Conservation (phyloP, 1,140 invertebrate species). For the Drosophila carrolli region DNA sequence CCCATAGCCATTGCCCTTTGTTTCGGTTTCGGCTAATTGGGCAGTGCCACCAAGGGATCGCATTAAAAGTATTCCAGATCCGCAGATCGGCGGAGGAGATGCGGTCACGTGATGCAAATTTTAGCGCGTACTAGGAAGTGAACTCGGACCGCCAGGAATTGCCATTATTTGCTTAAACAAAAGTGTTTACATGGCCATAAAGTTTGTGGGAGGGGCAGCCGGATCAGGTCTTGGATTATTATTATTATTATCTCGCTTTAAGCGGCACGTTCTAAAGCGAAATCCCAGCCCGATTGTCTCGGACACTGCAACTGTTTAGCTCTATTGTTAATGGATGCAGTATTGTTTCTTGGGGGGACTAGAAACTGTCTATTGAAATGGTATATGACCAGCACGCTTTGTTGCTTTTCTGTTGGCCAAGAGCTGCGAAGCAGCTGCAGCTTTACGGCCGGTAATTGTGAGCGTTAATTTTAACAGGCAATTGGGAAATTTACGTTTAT, state of each 20-base stretch:
- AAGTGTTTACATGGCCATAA: constrained; percentile 55
- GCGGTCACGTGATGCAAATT: constrained; percentile 29
- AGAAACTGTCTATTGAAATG: constrained; percentile 51
- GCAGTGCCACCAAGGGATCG: constrained; percentile 15
- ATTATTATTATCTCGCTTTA: constrained; percentile 20
- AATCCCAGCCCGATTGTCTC: constrained; percentile 61
- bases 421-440: constrained; percentile 49
- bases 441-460: constrained; percentile 36
- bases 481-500: constrained; percentile 51
- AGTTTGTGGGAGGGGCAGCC: constrained; percentile 34
- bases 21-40: constrained; percentile 46
- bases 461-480: constrained; percentile 51
- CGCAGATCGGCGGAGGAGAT: neutral
- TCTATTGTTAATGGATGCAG: constrained; percentile 28
- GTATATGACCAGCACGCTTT: constrained; percentile 32
- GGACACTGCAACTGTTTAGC: constrained; percentile 43
- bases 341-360: constrained; percentile 37
- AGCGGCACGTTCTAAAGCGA: constrained; percentile 69
- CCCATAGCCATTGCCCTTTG: constrained; percentile 45
- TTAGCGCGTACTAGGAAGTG: constrained; percentile 51
- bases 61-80: constrained; percentile 3
- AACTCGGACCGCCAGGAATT: constrained; percentile 42
- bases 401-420: constrained; percentile 35
- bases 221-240: constrained; percentile 37
- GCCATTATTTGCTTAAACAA: constrained; percentile 71